phyloP scores from a whole-genome alignment of 2,113 vertebrate species.

The Otolemur garnettii region DNA sequence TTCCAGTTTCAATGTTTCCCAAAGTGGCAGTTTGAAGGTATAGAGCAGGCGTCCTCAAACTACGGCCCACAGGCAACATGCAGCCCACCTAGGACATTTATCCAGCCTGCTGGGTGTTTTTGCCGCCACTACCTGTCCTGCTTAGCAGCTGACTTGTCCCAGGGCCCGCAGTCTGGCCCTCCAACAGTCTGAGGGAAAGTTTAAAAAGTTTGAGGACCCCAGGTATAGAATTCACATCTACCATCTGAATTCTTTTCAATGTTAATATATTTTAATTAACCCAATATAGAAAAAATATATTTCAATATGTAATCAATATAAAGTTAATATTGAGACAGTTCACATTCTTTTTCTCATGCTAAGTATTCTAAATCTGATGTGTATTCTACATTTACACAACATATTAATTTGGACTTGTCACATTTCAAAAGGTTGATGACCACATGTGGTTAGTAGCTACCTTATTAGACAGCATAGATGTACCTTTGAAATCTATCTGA shows the following conservation, averaged over 20 bases:
- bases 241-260: not conserved
- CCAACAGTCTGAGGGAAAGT: too few relatives aligned
- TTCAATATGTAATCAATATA: not conserved
- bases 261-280: not conserved
- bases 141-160: too few relatives aligned
- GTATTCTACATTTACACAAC: not conserved
- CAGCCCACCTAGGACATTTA: too few relatives aligned
- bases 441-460: not conserved
- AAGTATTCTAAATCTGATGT: not conserved
- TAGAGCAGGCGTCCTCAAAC: not conserved
- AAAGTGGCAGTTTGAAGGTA: constrained; percentile 18
- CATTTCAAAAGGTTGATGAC: not conserved
- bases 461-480: not conserved
- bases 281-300: not conserved
- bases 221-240: not conserved
- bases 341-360: not conserved
- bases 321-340: not conserved
- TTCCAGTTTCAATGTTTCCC: not conserved
- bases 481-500: not conserved
- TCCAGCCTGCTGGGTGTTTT: too few relatives aligned
- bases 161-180: too few relatives aligned
- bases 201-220: too few relatives aligned
- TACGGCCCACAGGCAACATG: too few relatives aligned
- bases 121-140: too few relatives aligned
- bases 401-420: not conserved